These are phyloP conservation scores for Onychomys arenicola DNA, from an alignment of 2,797 vertebrate genomes.

Conservation along the genomic window DNA sequence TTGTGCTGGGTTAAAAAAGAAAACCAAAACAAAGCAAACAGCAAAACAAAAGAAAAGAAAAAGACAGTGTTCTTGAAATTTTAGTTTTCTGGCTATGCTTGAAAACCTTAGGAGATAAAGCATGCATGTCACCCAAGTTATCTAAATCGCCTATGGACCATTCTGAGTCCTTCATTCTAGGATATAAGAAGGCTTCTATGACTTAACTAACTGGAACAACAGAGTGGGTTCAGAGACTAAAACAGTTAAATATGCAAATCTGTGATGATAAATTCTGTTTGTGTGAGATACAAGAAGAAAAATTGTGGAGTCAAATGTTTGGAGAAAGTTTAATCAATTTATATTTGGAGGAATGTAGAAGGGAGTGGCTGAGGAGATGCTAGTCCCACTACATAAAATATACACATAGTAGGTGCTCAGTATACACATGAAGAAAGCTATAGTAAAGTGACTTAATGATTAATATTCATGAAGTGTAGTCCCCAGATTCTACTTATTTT, in stretches of 20 bases:
- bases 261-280: background rate
- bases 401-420: background rate
- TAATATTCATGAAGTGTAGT: background rate
- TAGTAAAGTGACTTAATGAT: background rate
- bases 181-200: background rate
- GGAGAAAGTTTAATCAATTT: background rate
- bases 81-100: slow-evolving; percentile 21
- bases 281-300: background rate
- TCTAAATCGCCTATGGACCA: background rate
- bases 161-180: background rate
- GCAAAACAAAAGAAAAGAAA: background rate
- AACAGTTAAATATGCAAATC: background rate
- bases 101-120: background rate
- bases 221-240: background rate
- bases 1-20: background rate
- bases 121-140: background rate
- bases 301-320: background rate
- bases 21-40: background rate
- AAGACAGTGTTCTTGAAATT: background rate
- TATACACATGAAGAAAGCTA: background rate
- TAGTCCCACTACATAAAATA: background rate
- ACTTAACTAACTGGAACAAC: background rate
- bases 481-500: background rate
- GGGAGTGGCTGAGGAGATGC: background rate
- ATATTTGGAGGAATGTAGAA: background rate